Evolutionary conservation across 1,140 invertebrate species (phyloP), one percentile per base, ranked within the genome.

Genomic region (Condylostylus longicornis): DNA sequence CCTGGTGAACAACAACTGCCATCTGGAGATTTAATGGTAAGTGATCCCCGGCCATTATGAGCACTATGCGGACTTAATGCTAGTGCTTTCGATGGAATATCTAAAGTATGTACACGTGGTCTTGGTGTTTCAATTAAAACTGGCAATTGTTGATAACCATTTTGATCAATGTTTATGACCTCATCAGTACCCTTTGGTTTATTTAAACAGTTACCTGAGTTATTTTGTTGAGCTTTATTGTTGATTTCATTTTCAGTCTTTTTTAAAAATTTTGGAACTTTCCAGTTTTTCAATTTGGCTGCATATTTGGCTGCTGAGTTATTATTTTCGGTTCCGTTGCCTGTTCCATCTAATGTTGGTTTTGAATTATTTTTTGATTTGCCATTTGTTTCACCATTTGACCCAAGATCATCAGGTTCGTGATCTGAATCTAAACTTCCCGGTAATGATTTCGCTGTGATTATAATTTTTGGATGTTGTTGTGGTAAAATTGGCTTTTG

Each of bases 381-480:
- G 13, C 29, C 29, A 31, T 31, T 31, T 13, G 6, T 13, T n/a
- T n/a, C n/a, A n/a, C 62, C 28, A 36, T 44, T 38, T 34, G 30
- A 20, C 25, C 22, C 37, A 25, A 65, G 63, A 12, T 66, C 63
- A 17, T 77, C 72, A 17, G 60, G 61, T 34, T 79, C 76, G 25
- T 71, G 72, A 41, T 81, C 77, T 0, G 75, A 79, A 52, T 82
- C 79, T 41, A 83, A 61, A 46, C 82, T 83, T 53, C 79, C 82
- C 0, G 80, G 79, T 47, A 82, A 46, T 28, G 78, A 82, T 50
- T 74, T 82, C 12, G 79, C 13, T 66, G 67, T 42, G 58, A 74
- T 35, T 65, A 65, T 54, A 60, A 70, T 53, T 71, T 71, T 51
- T 52, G 70, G 43, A 53, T 54, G 9, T 52, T 44, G 2, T 28